These are phyloP conservation scores for Anarhynchus alexandrinus DNA, from an alignment of 2,113 vertebrate genomes.

Conservation along the genomic window DNA sequence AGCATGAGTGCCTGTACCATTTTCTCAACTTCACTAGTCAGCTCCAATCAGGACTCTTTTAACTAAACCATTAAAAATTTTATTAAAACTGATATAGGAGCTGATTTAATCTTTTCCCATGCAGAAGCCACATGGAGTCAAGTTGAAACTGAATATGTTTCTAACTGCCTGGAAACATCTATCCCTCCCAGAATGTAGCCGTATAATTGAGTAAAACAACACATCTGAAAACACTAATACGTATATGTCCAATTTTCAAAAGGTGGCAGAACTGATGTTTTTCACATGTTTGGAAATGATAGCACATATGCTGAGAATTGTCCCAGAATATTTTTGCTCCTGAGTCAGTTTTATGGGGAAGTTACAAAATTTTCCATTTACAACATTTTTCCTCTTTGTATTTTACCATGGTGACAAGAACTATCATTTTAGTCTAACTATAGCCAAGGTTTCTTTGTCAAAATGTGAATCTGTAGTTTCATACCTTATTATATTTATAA, in stretches of 20 bases:
- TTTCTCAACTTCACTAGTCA: neutral
- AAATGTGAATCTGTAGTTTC: neutral
- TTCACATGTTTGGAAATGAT: neutral
- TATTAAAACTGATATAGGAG: neutral
- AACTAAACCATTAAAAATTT: neutral
- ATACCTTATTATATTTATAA: neutral
- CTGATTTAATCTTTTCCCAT: neutral
- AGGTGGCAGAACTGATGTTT: neutral
- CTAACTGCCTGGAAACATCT: neutral
- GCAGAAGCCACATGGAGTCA: neutral
- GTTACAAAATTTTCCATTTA: neutral
- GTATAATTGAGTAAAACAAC: neutral
- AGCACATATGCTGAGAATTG: neutral
- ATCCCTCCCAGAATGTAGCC: neutral
- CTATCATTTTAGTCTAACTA: neutral
- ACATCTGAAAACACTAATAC: neutral
- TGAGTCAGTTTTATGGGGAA: neutral
- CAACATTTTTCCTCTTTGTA: neutral
- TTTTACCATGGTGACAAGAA: neutral
- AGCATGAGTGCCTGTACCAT: neutral
- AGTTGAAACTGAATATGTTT: neutral
- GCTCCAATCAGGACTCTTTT: neutral
- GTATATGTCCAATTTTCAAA: neutral
- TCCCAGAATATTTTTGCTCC: neutral
- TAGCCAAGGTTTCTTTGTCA: neutral